Base-by-base conservation (phyloP, 30 jellyfish, hydroid and myxozoan genomes). In the Morbakka virulenta region DNA sequence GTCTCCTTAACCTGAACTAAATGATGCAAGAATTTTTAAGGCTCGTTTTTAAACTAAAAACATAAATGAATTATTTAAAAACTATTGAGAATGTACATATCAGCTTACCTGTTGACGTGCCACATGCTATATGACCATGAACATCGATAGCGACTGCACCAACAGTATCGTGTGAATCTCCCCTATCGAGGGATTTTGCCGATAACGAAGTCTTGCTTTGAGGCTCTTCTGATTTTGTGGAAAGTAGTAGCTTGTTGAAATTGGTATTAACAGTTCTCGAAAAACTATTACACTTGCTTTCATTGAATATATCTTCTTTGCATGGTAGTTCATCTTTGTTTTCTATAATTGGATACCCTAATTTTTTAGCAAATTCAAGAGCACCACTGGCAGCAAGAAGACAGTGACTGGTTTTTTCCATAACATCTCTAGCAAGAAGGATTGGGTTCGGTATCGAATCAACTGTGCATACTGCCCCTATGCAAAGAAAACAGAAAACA, bases 121-220 rank as follows among this genome's bases (percentile, higher is more conserved):
- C 99, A 68, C 97, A 92, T 4, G 99, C 99, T 31, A 92, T 48
- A 70, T 87, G 85, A 20, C 99, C 99, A 36, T 52, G 52, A 0
- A 71, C 64, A 76, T 92, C 99, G 23, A 92, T 52, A 4, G 99
- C 99, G 53, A 92, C 99, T 1, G 96, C 96, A 9, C 99, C 99
- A 52, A 92, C 99, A 0, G 99, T 92, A 81, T 92, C 99, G 50
- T 92, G 99, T 4, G 96, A 95, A 17, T 72, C 53, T 14, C 52
- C 64, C 3, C 84, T 22, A 21, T 72, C 82, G 12, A 74, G 12
- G 9, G 62, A 71, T 53, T 31, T 72, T 63, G 91, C 93, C 70
- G 86, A 71, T 32, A 73, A 83, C 22, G 70, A 50, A 28, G 84
- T 84, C 28, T 67, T 50, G 22, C 69, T 71, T 62, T 85, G 94